These are phyloP conservation scores for Monopis laevigella DNA, from an alignment of 2,888 invertebrate genomes.

Conservation along the genomic window DNA sequence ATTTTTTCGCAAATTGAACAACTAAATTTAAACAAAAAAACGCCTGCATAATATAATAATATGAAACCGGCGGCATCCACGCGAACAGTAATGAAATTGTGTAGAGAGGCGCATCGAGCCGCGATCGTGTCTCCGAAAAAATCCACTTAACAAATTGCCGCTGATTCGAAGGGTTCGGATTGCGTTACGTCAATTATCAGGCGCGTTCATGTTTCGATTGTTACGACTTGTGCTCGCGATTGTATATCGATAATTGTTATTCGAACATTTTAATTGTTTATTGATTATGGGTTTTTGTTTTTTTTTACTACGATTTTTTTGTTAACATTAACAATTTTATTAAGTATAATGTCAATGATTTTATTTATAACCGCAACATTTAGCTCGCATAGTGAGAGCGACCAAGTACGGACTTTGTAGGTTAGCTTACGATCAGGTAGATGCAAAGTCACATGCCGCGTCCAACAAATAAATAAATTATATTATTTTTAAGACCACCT, in stretches of 20 bases:
- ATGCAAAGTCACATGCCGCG: too few relatives aligned
- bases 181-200: conserved; percentile 53
- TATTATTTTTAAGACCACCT: too few relatives aligned
- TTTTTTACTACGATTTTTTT: too few relatives aligned
- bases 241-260: conserved; percentile 15
- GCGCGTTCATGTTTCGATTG: conserved; percentile 43
- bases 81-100: conserved; percentile 65
- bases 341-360: too few relatives aligned
- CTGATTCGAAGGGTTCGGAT: conserved; percentile 62
- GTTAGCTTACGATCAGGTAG: too few relatives aligned
- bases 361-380: too few relatives aligned
- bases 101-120: conserved; percentile 66
- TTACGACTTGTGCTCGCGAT: conserved; percentile 23
- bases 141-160: conserved; percentile 70
- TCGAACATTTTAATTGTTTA: background rate
- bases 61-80: conserved; percentile 37
- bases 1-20: background rate
- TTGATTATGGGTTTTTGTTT: background rate
- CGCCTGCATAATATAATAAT: background rate
- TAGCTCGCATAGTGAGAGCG: too few relatives aligned
- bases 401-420: too few relatives aligned
- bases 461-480: too few relatives aligned
- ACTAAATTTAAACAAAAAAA: background rate
- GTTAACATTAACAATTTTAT: too few relatives aligned
- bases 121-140: conserved; percentile 63